phyloP scores from a whole-genome alignment of 2,888 invertebrate species.

The Lumbricus terrestris region DNA sequence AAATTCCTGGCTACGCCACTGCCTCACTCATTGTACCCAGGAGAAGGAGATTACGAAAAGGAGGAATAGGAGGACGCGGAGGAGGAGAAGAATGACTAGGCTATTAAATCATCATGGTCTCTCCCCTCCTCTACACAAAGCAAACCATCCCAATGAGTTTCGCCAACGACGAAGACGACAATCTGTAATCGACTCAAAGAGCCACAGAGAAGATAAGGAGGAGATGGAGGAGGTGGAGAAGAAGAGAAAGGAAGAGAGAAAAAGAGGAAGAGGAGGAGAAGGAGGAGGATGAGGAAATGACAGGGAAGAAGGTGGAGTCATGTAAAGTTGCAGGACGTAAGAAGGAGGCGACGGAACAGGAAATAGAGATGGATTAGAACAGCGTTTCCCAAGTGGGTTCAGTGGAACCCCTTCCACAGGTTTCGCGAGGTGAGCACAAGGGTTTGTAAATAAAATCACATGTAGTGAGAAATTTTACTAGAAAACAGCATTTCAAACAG shows the following conservation, averaged over 20 bases:
- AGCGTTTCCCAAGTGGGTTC: no score
- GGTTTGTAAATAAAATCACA: no score
- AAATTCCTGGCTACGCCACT: no score
- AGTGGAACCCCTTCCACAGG: no score
- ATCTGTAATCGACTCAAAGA: background rate
- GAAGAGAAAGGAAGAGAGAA: background rate
- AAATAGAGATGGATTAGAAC: background rate
- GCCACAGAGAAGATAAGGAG: background rate
- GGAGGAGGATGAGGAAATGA: background rate
- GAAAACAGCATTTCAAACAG: no score
- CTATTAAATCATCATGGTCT: background rate
- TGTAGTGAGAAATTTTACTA: no score
- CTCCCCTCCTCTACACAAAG: background rate
- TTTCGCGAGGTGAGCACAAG: no score
- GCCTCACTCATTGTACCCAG: background rate
- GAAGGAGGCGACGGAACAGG: background rate
- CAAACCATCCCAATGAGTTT: background rate
- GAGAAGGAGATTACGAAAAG: background rate
- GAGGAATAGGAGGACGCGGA: background rate
- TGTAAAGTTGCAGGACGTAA: no score
- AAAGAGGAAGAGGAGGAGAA: background rate
- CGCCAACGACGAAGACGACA: background rate
- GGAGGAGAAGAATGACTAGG: background rate
- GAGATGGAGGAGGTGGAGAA: background rate
- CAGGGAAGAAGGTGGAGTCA: no score